Percentiles rank a stretch among this genome's conserved stretches.
phyloP scores from a whole-genome alignment of 2,888 invertebrate genomes.

The Deladenus siricidicola region DNA sequence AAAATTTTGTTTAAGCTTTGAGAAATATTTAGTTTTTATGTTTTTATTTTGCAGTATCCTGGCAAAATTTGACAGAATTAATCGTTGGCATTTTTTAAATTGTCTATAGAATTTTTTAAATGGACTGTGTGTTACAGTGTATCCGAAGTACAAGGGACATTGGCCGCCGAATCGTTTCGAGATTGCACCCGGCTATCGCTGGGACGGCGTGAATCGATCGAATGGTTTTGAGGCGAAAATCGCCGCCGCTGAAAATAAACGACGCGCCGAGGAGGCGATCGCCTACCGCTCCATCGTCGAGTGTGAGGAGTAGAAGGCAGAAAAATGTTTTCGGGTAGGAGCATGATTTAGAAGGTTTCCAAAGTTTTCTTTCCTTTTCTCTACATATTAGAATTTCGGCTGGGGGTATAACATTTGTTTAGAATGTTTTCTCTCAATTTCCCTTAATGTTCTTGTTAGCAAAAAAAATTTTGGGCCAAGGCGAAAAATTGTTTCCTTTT shows the following conservation, averaged over 20 bases:
- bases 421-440: too few relatives aligned
- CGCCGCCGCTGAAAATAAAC: conserved; percentile 31
- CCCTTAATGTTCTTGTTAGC: too few relatives aligned
- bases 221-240: conserved; percentile 87
- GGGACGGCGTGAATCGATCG: conserved; percentile 96
- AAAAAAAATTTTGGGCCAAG: too few relatives aligned
- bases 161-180: conserved; percentile 79
- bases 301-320: too few relatives aligned
- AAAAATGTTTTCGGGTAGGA: too few relatives aligned
- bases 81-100: too few relatives aligned
- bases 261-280: conserved; percentile 35
- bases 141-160: conserved; percentile 66
- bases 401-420: too few relatives aligned
- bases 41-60: neutral
- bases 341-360: too few relatives aligned
- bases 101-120: neutral
- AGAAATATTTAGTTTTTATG: neutral
- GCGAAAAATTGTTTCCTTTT: too few relatives aligned
- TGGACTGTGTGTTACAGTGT: conserved; percentile 42
- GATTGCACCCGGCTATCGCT: conserved; percentile 83
- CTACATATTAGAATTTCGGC: too few relatives aligned
- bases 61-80: neutral
- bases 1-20: neutral
- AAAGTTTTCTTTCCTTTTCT: too few relatives aligned
- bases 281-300: conserved; percentile 32